These are phyloP conservation scores for Agrilus mali DNA, from an alignment of 2,888 invertebrate species.

Conservation along the genomic window DNA sequence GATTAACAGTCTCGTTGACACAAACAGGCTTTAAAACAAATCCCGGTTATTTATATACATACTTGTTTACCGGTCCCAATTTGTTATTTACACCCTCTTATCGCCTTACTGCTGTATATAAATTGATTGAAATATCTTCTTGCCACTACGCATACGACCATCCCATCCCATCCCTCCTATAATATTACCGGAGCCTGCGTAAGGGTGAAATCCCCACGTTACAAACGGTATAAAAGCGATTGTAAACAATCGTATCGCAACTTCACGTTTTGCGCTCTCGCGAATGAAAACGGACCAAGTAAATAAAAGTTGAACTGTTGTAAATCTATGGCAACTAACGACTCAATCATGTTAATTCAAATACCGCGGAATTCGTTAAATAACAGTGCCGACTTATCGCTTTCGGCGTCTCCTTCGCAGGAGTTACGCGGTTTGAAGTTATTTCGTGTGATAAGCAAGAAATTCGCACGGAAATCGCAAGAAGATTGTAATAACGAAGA, in stretches of 20 bases:
- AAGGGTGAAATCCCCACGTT: constrained; percentile 20
- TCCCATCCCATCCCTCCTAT: too few relatives aligned
- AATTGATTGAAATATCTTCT: too few relatives aligned
- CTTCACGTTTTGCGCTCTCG: constrained; percentile 12
- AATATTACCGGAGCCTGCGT: constrained; percentile 16
- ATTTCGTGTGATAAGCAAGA: constrained; percentile 51
- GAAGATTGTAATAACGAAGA: constrained; percentile 37
- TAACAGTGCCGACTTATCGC: constrained; percentile 30
- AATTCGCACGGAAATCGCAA: constrained; percentile 42
- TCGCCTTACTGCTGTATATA: too few relatives aligned
- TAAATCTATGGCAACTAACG: constrained; percentile 14
- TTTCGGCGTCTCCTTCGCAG: constrained; percentile 41
- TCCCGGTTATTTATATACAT: too few relatives aligned
- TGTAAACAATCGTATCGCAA: constrained; percentile 19
- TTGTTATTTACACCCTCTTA: too few relatives aligned
- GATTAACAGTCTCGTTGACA: too few relatives aligned
- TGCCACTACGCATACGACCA: too few relatives aligned
- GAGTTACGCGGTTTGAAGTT: constrained; percentile 48
- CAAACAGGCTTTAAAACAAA: too few relatives aligned
- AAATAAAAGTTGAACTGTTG: constrained; percentile 7
- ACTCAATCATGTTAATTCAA: constrained; percentile 21
- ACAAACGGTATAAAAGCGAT: constrained; percentile 22
- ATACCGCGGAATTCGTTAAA: constrained; percentile 16
- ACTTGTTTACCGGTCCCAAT: too few relatives aligned
- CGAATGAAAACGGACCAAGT: constrained; percentile 4